Percentiles rank a stretch among this genome's conserved stretches.
Conservation (phyloP, 2,113 vertebrate genomes). For the Rhea americana region DNA sequence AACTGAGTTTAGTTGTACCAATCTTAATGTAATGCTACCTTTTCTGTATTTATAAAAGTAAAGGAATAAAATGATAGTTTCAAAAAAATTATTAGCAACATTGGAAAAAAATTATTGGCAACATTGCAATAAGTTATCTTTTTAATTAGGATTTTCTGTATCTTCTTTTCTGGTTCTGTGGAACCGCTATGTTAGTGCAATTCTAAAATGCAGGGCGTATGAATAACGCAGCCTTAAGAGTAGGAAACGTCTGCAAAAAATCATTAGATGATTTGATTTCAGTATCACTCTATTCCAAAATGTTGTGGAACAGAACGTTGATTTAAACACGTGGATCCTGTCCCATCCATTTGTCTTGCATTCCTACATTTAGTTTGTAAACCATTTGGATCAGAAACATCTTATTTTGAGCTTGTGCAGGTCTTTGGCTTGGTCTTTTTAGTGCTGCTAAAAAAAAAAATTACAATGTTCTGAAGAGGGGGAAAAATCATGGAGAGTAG, state of each 20-base stretch:
- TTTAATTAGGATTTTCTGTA: neutral
- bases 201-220: neutral
- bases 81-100: neutral
- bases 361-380: neutral
- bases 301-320: neutral
- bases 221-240: neutral
- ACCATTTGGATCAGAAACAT: neutral
- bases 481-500: neutral
- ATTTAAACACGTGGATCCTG: neutral
- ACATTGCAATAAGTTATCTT: neutral
- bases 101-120: neutral
- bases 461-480: neutral
- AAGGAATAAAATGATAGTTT: neutral
- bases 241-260: neutral
- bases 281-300: neutral
- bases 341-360: neutral
- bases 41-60: neutral
- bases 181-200: neutral
- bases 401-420: neutral
- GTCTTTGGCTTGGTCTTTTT: neutral
- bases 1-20: conserved; percentile 3
- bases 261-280: neutral
- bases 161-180: neutral
- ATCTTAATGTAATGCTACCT: neutral
- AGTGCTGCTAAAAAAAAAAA: neutral